phyloP scores from a whole-genome alignment of 2,888 invertebrate species.

The Carpatolechia fugitivella region DNA sequence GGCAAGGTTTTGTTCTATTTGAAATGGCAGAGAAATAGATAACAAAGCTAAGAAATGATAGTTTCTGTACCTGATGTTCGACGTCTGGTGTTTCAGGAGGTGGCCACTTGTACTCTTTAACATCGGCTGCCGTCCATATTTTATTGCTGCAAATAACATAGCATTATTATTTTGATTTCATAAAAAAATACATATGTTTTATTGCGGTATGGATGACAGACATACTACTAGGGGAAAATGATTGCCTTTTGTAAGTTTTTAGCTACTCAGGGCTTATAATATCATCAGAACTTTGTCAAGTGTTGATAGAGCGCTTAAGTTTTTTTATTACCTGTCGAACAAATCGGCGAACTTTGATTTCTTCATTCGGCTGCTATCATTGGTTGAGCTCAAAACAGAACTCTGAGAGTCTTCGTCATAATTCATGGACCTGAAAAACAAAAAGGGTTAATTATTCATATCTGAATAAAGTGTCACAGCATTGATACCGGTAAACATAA shows the following conservation, averaged over 20 bases:
- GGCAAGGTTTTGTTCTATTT: no score
- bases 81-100: slow-evolving; percentile 63
- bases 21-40: no score
- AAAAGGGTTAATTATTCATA: no score
- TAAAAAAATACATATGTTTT: no score
- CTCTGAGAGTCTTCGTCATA: slow-evolving; percentile 90
- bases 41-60: neutral
- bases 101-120: slow-evolving; percentile 97
- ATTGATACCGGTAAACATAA: no score
- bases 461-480: no score
- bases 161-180: no score
- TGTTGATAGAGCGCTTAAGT: neutral
- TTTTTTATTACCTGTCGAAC: slow-evolving; percentile 61
- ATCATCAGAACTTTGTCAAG: no score
- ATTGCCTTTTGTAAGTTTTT: no score
- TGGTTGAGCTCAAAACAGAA: slow-evolving; percentile 88
- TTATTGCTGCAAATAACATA: slow-evolving; percentile 59
- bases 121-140: slow-evolving; percentile 89
- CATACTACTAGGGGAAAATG: no score
- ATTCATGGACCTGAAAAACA: slow-evolving; percentile 59
- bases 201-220: no score
- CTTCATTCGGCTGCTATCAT: slow-evolving; percentile 79
- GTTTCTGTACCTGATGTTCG: slow-evolving; percentile 53
- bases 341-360: slow-evolving; percentile 72
- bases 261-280: no score